These are phyloP conservation scores for Mythimna lalbum DNA, from an alignment of 2,888 invertebrate genomes.

Conservation along the genomic window DNA sequence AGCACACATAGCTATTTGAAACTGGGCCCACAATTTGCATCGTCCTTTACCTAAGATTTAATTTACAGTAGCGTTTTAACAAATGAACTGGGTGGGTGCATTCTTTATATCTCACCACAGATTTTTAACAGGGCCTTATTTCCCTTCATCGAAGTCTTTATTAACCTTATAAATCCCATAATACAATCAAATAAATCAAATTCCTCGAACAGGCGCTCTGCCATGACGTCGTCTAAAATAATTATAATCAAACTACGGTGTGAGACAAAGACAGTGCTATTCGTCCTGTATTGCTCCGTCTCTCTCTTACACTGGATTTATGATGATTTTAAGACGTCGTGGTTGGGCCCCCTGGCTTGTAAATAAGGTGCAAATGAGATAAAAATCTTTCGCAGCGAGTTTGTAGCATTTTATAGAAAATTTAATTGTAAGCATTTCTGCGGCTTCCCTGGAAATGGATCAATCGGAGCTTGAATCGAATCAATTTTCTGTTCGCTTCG, in stretches of 20 bases:
- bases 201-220: background rate
- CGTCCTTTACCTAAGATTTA: too few species aligned
- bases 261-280: too few species aligned
- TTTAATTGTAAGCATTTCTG: slow-evolving; percentile 53
- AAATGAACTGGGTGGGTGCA: too few species aligned
- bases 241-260: too few species aligned
- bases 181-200: slow-evolving; percentile 1
- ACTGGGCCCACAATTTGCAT: too few species aligned
- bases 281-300: too few species aligned
- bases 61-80: too few species aligned
- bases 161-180: background rate
- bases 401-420: slow-evolving; percentile 38
- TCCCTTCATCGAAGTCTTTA: background rate
- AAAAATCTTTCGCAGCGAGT: slow-evolving; percentile 22
- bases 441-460: slow-evolving; percentile 61
- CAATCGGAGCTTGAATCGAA: slow-evolving; percentile 60
- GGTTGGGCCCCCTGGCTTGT: background rate
- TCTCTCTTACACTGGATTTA: too few species aligned
- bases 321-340: too few species aligned
- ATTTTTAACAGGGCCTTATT: background rate
- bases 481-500: slow-evolving; percentile 49
- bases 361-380: slow-evolving; percentile 43
- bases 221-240: too few species aligned
- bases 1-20: too few species aligned
- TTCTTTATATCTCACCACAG: too few species aligned